Conservation (phyloP, 2,888 invertebrate genomes). For the Phengaris arion region DNA sequence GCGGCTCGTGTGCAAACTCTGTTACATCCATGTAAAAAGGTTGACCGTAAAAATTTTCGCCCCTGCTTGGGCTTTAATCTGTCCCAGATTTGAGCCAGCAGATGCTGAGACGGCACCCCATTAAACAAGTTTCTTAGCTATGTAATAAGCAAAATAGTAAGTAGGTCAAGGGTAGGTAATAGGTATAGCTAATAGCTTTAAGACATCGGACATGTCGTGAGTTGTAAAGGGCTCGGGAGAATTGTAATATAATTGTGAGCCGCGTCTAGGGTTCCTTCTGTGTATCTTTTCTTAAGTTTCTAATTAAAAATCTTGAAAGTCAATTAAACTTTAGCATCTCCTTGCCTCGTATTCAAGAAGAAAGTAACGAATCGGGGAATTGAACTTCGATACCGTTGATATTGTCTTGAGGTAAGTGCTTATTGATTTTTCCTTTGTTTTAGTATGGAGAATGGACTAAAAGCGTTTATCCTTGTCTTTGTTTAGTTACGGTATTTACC, state of each 20-base stretch:
- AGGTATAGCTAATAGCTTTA: background rate
- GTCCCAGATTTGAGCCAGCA: too few species aligned
- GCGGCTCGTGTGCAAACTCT: too few species aligned
- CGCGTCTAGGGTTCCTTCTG: constrained; percentile 40
- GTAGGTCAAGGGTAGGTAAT: too few species aligned
- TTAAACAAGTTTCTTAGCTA: background rate
- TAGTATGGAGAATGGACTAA: constrained; percentile 4
- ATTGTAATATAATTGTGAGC: constrained; percentile 53
- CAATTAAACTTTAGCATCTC: constrained; percentile 65
- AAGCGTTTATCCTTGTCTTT: constrained; percentile 5
- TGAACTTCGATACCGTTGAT: constrained; percentile 49
- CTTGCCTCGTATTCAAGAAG: constrained; percentile 49
- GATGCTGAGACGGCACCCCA: too few species aligned
- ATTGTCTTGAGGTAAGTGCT: constrained; percentile 38
- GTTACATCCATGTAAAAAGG: too few species aligned
- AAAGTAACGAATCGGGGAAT: constrained; percentile 58
- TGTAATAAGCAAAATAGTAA: background rate
- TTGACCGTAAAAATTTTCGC: too few species aligned
- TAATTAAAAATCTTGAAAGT: constrained; percentile 76
- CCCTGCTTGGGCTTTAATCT: too few species aligned
- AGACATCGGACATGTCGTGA: constrained; percentile 24
- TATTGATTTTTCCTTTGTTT: constrained; percentile 24
- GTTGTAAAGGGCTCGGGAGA: constrained; percentile 40
- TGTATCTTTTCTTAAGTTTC: constrained; percentile 53
- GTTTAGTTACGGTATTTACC: background rate